phyloP scores from a whole-genome alignment of 92 coral and sea anemone genomes.

The Zoanthus sociatus region DNA sequence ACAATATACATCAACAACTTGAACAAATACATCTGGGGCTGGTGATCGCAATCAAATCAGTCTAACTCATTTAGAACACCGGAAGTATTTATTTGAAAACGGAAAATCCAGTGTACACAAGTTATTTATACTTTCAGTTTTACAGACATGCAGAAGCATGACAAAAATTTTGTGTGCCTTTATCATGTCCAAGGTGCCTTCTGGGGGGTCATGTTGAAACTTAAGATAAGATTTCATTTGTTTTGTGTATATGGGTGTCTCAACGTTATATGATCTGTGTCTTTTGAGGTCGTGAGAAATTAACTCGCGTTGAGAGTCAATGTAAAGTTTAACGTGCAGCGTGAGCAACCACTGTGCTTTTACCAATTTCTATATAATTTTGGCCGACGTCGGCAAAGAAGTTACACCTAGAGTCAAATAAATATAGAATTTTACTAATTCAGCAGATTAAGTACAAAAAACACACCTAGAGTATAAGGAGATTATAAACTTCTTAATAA shows the following conservation, averaged over 20 bases:
- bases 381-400: neutral
- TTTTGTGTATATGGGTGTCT: conserved; percentile 7
- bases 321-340: neutral
- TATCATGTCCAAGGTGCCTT: neutral
- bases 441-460: too few species aligned
- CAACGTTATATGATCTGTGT: conserved; percentile 16
- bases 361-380: too few species aligned
- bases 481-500: too few species aligned
- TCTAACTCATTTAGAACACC: conserved; percentile 19
- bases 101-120: conserved; percentile 16
- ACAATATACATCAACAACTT: conserved; percentile 9
- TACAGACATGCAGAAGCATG: neutral
- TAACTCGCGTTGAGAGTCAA: neutral
- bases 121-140: neutral
- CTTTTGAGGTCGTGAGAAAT: conserved; percentile 28
- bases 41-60: neutral
- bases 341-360: neutral
- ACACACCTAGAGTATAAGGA: too few species aligned
- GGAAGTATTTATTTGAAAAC: conserved; percentile 27
- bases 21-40: neutral
- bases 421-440: too few species aligned
- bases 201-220: neutral
- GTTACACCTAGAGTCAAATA: too few species aligned
- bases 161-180: neutral
- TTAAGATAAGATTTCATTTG: conserved; percentile 34